Evolutionary conservation across 2,797 vertebrate species (phyloP).

Genomic region (Sternotherus odoratus): DNA sequence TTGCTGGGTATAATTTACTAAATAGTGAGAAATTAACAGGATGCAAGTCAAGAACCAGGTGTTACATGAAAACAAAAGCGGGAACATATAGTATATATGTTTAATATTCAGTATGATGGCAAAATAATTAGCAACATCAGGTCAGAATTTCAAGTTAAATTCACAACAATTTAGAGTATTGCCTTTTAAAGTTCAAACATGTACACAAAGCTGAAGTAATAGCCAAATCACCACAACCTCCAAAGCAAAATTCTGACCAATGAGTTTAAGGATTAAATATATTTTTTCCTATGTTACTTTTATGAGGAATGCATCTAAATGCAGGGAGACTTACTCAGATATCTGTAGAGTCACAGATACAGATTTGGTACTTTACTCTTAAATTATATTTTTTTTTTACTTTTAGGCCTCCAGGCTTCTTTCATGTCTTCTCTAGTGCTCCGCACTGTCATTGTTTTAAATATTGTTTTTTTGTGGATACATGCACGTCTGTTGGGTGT

Average conservation of each 20-base stretch:
- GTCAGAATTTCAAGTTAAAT: not conserved
- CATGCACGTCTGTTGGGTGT: not conserved
- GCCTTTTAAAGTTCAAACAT: not conserved
- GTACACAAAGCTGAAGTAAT: not conserved
- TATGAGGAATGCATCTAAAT: not conserved
- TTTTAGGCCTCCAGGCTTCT: not conserved
- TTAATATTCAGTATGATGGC: not conserved
- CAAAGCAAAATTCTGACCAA: not conserved
- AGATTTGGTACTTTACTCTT: not conserved
- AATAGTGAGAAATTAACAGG: not conserved
- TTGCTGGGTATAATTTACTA: not conserved
- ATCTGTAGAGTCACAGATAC: not conserved
- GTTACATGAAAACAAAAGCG: not conserved
- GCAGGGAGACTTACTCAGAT: not conserved
- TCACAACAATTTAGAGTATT: not conserved
- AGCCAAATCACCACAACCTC: not conserved
- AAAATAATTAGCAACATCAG: not conserved
- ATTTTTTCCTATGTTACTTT: not conserved
- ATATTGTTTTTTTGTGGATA: conserved; percentile 25
- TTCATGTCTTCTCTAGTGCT: conserved; percentile 8
- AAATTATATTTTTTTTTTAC: not conserved
- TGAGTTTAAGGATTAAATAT: not conserved
- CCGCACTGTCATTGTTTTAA: not conserved
- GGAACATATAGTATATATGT: not conserved
- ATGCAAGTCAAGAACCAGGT: not conserved